Base-by-base conservation (phyloP, 2,888 invertebrate genomes). In the Melitaea athalia region DNA sequence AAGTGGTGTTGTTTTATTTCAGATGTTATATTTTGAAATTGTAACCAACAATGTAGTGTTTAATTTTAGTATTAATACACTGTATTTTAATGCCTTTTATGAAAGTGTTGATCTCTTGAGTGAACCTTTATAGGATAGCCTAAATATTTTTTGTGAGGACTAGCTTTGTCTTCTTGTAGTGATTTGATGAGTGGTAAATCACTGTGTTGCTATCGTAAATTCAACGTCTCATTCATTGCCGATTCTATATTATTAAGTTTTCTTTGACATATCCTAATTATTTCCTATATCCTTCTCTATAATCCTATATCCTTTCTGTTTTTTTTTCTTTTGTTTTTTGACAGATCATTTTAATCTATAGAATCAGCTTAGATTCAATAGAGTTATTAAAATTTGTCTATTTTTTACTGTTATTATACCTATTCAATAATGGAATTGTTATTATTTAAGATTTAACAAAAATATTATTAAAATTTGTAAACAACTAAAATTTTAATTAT, bases 21-120 rank as follows among this genome's bases (percentile, higher is more conserved):
- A 53, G 11, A n/a, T n/a, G n/a, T 14, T 55, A 2, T 55, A 55
- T 55, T 55, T 31, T 33, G 14, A 55, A 53, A 33, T 55, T 55
- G 31, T 55, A 33, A 53, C 31, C 53, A 31, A 53, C 31, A 31
- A 14, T 53, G 12, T 53, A 53, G 24, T 24, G 24, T 31, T 24
- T 49, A n/a, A 14, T n/a, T 6, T 49, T 50, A 38, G 50, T 43
- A 59, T 52, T 52, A 52, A 45, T 52, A 31, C 42, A 33, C 0
- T 50, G 43, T 45, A 74, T 77, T 76, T 77, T 74, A 77, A 70
- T 73, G 64, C 59, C 60, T 73, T 63, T 72, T 67, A 59, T 69
- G 47, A 50, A 67, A 74, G 77, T 75, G 79, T 76, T 85, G 87
- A 86, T 87, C 86, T 87, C 87, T 81, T 79, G 66, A 68, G 61